Conservation (phyloP, 2,888 invertebrate genomes). For the Chironomus riparius region DNA sequence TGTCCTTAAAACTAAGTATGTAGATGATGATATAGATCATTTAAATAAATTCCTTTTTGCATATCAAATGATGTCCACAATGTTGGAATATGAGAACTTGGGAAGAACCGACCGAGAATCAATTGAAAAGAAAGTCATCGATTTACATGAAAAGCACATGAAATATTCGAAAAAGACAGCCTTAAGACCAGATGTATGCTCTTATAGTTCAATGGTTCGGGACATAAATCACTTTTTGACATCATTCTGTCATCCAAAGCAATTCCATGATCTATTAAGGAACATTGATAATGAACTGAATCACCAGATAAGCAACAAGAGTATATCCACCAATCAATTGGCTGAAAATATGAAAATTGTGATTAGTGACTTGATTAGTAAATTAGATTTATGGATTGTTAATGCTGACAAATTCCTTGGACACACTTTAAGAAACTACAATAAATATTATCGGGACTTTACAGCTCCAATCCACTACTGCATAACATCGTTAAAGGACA, state of each 20-base stretch:
- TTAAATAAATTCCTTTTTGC: slow-evolving; percentile 48
- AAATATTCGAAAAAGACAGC: slow-evolving; percentile 38
- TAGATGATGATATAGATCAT: slow-evolving; percentile 57
- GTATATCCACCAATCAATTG: too few species aligned
- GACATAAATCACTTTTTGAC: slow-evolving; percentile 38
- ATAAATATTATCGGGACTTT: slow-evolving; percentile 68
- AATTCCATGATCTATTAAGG: slow-evolving; percentile 29
- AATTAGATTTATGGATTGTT: slow-evolving; percentile 37
- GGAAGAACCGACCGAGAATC: slow-evolving; percentile 35
- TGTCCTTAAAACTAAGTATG: slow-evolving; percentile 59
- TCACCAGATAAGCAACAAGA: too few species aligned
- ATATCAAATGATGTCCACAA: slow-evolving; percentile 44
- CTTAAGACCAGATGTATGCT: slow-evolving; percentile 37
- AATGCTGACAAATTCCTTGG: slow-evolving; percentile 39
- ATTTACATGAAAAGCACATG: slow-evolving; percentile 29
- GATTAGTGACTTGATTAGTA: slow-evolving; percentile 17
- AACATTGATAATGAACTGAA: background rate
- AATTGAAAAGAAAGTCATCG: slow-evolving; percentile 31
- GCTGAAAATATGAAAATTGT: background rate
- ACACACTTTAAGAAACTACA: slow-evolving; percentile 45
- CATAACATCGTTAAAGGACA: slow-evolving; percentile 56
- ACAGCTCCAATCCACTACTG: slow-evolving; percentile 61
- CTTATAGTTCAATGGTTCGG: slow-evolving; percentile 36
- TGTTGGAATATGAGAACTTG: slow-evolving; percentile 38
- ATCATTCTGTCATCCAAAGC: slow-evolving; percentile 37